phyloP scores from a whole-genome alignment of 2,113 vertebrate species.

The Strix aluco region DNA sequence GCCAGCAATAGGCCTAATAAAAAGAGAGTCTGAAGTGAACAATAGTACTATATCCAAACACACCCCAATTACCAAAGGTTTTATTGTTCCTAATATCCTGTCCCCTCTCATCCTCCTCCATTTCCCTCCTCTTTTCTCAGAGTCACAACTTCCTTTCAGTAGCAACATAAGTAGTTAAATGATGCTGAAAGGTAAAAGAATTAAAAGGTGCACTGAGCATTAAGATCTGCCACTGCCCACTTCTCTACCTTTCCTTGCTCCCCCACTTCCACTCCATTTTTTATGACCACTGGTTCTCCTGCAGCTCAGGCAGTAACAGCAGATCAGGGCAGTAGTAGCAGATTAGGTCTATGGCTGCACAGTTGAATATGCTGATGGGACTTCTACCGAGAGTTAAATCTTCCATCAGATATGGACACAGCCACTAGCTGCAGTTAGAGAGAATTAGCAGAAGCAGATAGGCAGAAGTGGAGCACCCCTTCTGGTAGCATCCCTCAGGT shows the following conservation, averaged over 20 bases:
- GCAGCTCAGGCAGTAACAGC: neutral
- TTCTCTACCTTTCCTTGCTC: neutral
- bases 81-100: neutral
- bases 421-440: neutral
- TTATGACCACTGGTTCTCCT: neutral
- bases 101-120: neutral
- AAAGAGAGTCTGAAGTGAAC: neutral
- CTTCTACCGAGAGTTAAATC: neutral
- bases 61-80: neutral
- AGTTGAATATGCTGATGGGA: neutral
- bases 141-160: neutral
- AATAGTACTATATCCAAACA: neutral
- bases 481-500: neutral
- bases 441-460: neutral
- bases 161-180: neutral
- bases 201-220: neutral
- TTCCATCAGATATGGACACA: neutral
- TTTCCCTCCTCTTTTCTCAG: neutral
- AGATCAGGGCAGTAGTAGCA: neutral
- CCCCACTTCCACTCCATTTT: neutral
- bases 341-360: neutral
- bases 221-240: neutral
- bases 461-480: neutral
- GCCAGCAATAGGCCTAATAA: neutral
- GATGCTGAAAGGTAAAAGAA: neutral